Evolutionary conservation across 2,113 vertebrate genomes (phyloP).

Genomic region (Podarcis cretensis): DNA sequence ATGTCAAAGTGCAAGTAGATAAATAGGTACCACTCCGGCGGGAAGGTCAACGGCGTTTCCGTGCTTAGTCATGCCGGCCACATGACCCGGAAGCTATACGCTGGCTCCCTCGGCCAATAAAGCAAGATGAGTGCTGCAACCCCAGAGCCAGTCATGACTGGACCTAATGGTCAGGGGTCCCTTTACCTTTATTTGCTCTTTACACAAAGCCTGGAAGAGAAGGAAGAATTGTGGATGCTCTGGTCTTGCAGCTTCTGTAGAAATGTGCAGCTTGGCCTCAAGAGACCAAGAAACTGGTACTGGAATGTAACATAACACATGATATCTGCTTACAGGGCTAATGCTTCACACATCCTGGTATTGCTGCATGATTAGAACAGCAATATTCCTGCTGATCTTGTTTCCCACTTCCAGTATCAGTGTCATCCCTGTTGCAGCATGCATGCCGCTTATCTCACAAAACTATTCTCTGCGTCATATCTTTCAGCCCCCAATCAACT

Average conservation of each 20-base stretch:
- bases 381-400: conserved; percentile 48
- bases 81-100: too few relatives aligned
- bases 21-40: too few relatives aligned
- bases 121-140: too few relatives aligned
- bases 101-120: too few relatives aligned
- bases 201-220: neutral
- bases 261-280: neutral
- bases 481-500: conserved; percentile 5
- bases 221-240: neutral
- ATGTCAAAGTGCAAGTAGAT: too few relatives aligned
- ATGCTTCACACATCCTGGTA: conserved; percentile 46
- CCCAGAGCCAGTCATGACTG: too few relatives aligned
- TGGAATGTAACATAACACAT: conserved; percentile 37
- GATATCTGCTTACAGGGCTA: conserved; percentile 53
- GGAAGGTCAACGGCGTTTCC: too few relatives aligned
- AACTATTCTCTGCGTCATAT: neutral
- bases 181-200: neutral
- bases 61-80: too few relatives aligned
- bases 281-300: conserved; percentile 32
- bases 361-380: conserved; percentile 56
- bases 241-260: neutral
- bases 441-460: conserved; percentile 16
- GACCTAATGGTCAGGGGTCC: too few relatives aligned
- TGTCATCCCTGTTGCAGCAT: conserved; percentile 37
- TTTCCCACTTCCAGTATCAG: conserved; percentile 53